Evolutionary conservation across 2,113 vertebrate genomes (phyloP).

Genomic region (Phocoena phocoena): DNA sequence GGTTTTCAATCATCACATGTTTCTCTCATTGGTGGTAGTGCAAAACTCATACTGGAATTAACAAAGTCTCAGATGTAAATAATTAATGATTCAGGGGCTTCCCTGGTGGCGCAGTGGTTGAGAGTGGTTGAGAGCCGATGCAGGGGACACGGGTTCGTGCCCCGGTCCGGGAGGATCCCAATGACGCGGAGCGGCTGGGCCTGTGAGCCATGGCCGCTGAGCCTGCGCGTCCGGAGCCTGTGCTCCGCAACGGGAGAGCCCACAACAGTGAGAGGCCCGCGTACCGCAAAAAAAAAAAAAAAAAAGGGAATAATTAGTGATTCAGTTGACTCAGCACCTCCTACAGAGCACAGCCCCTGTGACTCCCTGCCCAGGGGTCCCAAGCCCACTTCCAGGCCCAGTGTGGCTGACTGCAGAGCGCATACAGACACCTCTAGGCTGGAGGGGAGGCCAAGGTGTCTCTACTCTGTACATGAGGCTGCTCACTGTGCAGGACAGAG

Average conservation of each 20-base stretch:
- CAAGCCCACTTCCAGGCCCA: not conserved
- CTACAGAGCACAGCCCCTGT: not conserved
- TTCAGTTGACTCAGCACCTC: not conserved
- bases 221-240: too few relatives aligned
- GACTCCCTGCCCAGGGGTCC: not conserved
- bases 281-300: too few relatives aligned
- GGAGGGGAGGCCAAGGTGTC: not conserved
- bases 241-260: too few relatives aligned
- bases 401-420: too few relatives aligned
- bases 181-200: too few relatives aligned
- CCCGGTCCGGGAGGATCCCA: too few relatives aligned
- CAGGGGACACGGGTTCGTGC: too few relatives aligned
- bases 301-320: not conserved
- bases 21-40: not conserved
- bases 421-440: not conserved
- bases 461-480: fast-evolving
- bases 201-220: too few relatives aligned
- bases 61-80: not conserved
- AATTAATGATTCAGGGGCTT: not conserved
- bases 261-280: too few relatives aligned
- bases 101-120: too few relatives aligned
- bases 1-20: not conserved
- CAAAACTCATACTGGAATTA: not conserved
- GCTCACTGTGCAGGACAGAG: not conserved
- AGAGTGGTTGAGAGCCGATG: too few relatives aligned